Evolutionary conservation across 30 jellyfish, hydroid and myxozoan species (phyloP).

Genomic region (Clytia hemisphaerica): DNA sequence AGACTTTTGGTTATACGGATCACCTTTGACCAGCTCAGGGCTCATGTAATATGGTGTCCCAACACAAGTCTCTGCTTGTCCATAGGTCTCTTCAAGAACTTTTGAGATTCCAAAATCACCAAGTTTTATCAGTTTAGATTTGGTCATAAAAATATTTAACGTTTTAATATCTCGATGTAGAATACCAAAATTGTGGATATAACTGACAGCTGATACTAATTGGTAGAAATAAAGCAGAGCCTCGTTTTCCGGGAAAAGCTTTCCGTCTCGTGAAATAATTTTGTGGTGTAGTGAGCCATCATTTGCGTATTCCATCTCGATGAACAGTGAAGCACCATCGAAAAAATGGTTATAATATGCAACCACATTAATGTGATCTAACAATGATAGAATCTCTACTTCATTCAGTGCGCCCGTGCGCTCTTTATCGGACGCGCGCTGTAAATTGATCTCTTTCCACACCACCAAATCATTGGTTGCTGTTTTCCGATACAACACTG

Average conservation of each 20-base stretch:
- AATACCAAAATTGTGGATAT: conserved; percentile 68
- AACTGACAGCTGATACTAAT: conserved; percentile 68
- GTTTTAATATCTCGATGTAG: conserved; percentile 91
- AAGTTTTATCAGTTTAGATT: conserved; percentile 59
- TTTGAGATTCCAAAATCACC: conserved; percentile 96
- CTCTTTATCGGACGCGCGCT: conserved; percentile 74
- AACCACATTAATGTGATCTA: conserved; percentile 68
- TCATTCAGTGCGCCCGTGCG: conserved; percentile 66
- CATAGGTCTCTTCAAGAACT: conserved; percentile 68
- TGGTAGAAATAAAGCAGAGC: conserved; percentile 69
- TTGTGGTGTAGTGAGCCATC: conserved; percentile 82
- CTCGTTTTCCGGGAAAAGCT: conserved; percentile 49
- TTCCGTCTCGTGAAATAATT: conserved; percentile 42
- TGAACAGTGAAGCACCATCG: conserved; percentile 67
- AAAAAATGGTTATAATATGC: conserved; percentile 78
- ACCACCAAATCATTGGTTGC: conserved; percentile 76
- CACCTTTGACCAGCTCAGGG: conserved; percentile 90
- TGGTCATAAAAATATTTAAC: conserved; percentile 67
- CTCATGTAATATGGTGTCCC: conserved; percentile 98
- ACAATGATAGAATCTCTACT: conserved; percentile 80
- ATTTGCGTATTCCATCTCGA: conserved; percentile 95
- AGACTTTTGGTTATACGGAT: conserved; percentile 72
- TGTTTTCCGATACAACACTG: conserved; percentile 73
- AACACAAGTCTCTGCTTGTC: conserved; percentile 70
- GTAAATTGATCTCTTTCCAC: conserved; percentile 86